Base-by-base conservation (phyloP, 2,888 invertebrate genomes). In the Leucozona laternaria region DNA sequence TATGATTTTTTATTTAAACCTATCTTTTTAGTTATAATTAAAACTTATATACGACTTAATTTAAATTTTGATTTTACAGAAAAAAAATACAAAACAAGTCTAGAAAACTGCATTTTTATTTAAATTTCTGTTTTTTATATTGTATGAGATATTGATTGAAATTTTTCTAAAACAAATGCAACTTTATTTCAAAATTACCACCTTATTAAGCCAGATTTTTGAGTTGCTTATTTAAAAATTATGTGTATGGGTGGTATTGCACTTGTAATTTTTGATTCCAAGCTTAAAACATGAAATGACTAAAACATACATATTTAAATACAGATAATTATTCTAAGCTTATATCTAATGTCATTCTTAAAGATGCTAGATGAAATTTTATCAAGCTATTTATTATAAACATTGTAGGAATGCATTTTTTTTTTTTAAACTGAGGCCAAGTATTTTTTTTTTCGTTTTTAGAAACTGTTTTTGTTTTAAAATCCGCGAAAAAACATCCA, bases 1-100 rank as follows among this genome's bases (percentile, higher is more conserved):
- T 79, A 71, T 77, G n/a, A 60, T 72, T 45, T 66, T 48, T 68
- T 43, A n/a, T 48, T 64, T 81, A 20, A 83, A 70, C 62, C 62
- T 76, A 84, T 25, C 4, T 60, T 60, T 50, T 43, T 71, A 31
- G 45, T 34, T 43, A 25, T 71, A 31, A 58, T 34, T 31, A 34
- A 20, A 58, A 34, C 5, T 31, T 57, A 13, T 31, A n/a, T 8
- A n/a, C n/a, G 10, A 43, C 4, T 31, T 55, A 48, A 50, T 6
- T 50, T 28, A 55, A 22, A 15, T 62, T 71, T 17, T 50, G 25
- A 60, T 6, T 15, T 48, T 37, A 53, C 8, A n/a, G n/a, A 40
- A 4, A 62, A 53, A 53, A 13, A n/a, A 43, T 3, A 31, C 5
- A 55, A 31, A 10, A 31, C 3, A 55, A n/a, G 25, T 28, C 55